Percentiles rank a stretch among this genome's conserved stretches.
phyloP scores from a whole-genome alignment of 2,888 invertebrate genomes.

The Mimumesa dahlbomi region DNA sequence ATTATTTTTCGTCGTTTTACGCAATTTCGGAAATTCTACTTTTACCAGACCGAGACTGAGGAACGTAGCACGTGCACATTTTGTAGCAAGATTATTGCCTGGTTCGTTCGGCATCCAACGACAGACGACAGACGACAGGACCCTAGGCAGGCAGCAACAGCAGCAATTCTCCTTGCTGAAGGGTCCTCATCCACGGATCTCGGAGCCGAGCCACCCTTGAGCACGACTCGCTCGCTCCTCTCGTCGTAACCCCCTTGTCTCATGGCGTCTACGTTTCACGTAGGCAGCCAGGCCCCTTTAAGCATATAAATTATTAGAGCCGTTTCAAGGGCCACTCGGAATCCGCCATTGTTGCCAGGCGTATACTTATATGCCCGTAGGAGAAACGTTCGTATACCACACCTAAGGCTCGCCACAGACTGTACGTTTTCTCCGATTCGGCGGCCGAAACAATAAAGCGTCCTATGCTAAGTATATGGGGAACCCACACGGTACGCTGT shows the following conservation, averaged over 20 bases:
- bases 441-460: too few relatives aligned
- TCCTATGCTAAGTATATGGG: too few relatives aligned
- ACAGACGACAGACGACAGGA: slow-evolving; percentile 58
- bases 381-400: slow-evolving; percentile 57
- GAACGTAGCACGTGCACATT: too few relatives aligned
- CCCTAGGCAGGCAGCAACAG: slow-evolving; percentile 56
- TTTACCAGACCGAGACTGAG: too few relatives aligned
- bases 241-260: slow-evolving; percentile 58
- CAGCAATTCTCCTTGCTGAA: slow-evolving; percentile 68
- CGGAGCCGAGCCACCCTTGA: slow-evolving; percentile 69
- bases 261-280: slow-evolving; percentile 68
- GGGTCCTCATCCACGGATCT: slow-evolving; percentile 69
- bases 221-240: slow-evolving; percentile 72
- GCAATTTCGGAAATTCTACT: too few relatives aligned
- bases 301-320: slow-evolving; percentile 78
- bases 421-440: too few relatives aligned
- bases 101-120: slow-evolving; percentile 52
- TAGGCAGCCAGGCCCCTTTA: slow-evolving; percentile 68
- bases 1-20: too few relatives aligned
- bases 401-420: too few relatives aligned
- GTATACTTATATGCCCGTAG: slow-evolving; percentile 55
- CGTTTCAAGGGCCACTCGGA: slow-evolving; percentile 73
- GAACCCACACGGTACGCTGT: too few relatives aligned
- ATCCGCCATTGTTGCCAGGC: slow-evolving; percentile 66
- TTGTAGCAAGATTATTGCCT: slow-evolving; percentile 42